Percentiles rank a stretch among this genome's conserved stretches.
phyloP scores from a whole-genome alignment of 2,797 vertebrate genomes.

The Clarias pachynema region DNA sequence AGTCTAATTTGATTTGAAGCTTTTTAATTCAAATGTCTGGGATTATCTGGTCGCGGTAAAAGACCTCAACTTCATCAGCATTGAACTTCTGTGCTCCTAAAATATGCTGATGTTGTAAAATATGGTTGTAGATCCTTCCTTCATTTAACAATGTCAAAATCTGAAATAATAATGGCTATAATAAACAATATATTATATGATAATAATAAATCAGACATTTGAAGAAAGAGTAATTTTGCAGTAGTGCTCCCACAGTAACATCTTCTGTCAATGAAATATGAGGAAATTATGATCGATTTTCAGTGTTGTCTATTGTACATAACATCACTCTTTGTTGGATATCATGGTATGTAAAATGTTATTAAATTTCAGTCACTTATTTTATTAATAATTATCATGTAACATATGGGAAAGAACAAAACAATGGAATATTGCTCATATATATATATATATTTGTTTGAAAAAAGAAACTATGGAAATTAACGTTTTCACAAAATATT shows the following conservation, averaged over 20 bases:
- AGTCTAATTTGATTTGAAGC: neutral
- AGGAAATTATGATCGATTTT: neutral
- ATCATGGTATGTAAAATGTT: neutral
- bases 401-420: neutral
- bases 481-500: neutral
- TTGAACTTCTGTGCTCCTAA: neutral
- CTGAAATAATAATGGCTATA: neutral
- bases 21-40: neutral
- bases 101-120: neutral
- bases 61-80: neutral
- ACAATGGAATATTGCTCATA: neutral
- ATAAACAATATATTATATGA: neutral
- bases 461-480: neutral
- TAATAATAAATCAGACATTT: neutral
- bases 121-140: neutral
- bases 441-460: neutral
- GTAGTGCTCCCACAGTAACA: neutral
- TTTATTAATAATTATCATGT: neutral
- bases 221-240: neutral
- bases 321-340: neutral
- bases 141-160: conserved; percentile 1
- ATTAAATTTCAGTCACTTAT: neutral
- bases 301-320: neutral
- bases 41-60: neutral
- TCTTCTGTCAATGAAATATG: neutral